Evolutionary conservation across 1,140 invertebrate species (phyloP).

Genomic region (Oppia nitens): DNA sequence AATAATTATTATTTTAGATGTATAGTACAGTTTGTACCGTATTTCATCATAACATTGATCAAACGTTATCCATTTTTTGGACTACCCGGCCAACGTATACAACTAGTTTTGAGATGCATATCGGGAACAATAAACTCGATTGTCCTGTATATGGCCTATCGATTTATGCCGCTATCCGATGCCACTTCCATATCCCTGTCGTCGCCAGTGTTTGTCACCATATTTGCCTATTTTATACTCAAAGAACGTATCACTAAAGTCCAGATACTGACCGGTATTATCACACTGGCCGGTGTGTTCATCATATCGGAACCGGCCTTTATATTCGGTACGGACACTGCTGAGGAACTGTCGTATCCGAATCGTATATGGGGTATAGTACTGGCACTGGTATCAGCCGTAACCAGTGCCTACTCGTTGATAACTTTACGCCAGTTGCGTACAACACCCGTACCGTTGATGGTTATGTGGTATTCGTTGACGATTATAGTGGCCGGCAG

Average conservation of each 20-base stretch:
- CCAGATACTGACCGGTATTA: constrained; percentile 31
- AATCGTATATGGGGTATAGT: not conserved
- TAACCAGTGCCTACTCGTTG: constrained; percentile 50
- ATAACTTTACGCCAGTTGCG: constrained; percentile 63
- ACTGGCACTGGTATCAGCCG: constrained; percentile 5
- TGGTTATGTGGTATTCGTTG: constrained; percentile 38
- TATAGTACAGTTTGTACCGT: constrained; percentile 3
- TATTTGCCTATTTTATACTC: constrained; percentile 34
- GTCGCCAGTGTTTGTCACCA: constrained; percentile 36
- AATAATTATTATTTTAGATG: too few species aligned
- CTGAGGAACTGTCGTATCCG: constrained; percentile 6
- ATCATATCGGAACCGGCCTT: constrained; percentile 36
- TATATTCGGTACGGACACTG: constrained; percentile 24
- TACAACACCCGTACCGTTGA: constrained; percentile 57
- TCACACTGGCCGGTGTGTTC: constrained; percentile 33
- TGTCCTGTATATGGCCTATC: constrained; percentile 45
- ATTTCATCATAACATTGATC: not conserved
- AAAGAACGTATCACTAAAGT: constrained; percentile 36
- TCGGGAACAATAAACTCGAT: constrained; percentile 15
- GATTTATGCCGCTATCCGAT: constrained; percentile 36
- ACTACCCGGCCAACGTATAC: constrained; percentile 2
- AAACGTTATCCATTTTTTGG: constrained; percentile 12
- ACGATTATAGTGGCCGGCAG: constrained; percentile 4
- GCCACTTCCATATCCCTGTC: constrained; percentile 39
- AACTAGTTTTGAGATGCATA: constrained; percentile 1